phyloP scores from a whole-genome alignment of 2,888 invertebrate species.

The Crepidodera aurea region DNA sequence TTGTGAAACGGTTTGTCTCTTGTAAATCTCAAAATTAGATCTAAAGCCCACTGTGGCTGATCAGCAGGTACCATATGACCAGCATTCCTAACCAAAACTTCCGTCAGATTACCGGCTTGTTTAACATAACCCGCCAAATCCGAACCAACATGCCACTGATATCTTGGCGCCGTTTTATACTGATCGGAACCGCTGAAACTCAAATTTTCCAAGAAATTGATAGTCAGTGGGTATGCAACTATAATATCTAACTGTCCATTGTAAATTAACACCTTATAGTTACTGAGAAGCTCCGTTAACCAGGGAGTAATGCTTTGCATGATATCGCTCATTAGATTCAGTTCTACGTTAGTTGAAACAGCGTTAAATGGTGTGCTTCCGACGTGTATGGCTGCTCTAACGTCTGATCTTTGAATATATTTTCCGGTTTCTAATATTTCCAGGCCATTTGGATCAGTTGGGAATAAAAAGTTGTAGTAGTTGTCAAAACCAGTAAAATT shows the following conservation, averaged over 20 bases:
- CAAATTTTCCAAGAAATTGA: slow-evolving; percentile 77
- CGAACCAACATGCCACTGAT: slow-evolving; percentile 73
- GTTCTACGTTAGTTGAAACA: slow-evolving; percentile 71
- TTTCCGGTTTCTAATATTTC: slow-evolving; percentile 65
- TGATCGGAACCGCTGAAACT: slow-evolving; percentile 72
- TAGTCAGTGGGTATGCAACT: slow-evolving; percentile 86
- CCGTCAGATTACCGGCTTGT: slow-evolving; percentile 74
- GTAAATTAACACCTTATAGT: slow-evolving; percentile 81
- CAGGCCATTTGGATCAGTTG: slow-evolving; percentile 63
- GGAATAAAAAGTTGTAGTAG: slow-evolving; percentile 77
- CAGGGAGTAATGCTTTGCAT: slow-evolving; percentile 82
- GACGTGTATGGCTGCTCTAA: slow-evolving; percentile 83
- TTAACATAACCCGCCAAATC: slow-evolving; percentile 81
- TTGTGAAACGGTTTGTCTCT: slow-evolving; percentile 48
- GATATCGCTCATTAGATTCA: slow-evolving; percentile 76
- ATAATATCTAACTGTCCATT: slow-evolving; percentile 93
- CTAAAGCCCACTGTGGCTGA: slow-evolving; percentile 79
- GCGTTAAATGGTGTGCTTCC: slow-evolving; percentile 77
- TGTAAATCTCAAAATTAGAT: slow-evolving; percentile 76
- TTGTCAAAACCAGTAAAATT: slow-evolving; percentile 80
- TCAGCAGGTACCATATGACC: slow-evolving; percentile 85
- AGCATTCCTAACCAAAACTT: slow-evolving; percentile 77
- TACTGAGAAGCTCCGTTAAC: slow-evolving; percentile 72
- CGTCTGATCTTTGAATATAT: slow-evolving; percentile 69
- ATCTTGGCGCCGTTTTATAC: slow-evolving; percentile 72